phyloP scores from a whole-genome alignment of 2,113 vertebrate genomes.

The Copsychus sechellarum region DNA sequence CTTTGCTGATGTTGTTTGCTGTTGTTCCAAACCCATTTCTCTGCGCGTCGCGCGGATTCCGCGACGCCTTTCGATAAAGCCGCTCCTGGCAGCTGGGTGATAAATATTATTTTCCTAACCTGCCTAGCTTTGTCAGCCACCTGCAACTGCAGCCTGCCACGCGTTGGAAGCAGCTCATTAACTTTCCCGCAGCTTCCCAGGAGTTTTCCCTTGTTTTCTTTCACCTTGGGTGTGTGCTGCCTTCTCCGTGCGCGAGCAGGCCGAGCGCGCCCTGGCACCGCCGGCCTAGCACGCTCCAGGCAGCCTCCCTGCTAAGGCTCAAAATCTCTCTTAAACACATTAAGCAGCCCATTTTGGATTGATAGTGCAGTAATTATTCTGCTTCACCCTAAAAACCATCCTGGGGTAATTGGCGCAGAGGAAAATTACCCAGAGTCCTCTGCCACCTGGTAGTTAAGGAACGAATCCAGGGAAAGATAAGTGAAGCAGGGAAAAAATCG shows the following conservation, averaged over 20 bases:
- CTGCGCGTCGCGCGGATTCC: conserved; percentile 40
- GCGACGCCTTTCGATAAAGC: conserved; percentile 74
- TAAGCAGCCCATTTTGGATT: conserved; percentile 91
- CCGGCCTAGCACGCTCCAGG: conserved; percentile 70
- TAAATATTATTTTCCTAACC: conserved; percentile 85
- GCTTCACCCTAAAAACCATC: conserved; percentile 91
- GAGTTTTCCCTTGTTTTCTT: conserved; percentile 77
- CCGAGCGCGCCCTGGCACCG: conserved; percentile 65
- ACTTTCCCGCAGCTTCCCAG: conserved; percentile 76
- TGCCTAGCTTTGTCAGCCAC: conserved; percentile 78
- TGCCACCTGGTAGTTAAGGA: conserved; percentile 86
- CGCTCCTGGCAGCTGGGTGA: conserved; percentile 74
- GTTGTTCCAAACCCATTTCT: conserved; percentile 59
- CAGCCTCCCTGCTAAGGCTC: conserved; percentile 80
- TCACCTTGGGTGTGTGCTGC: conserved; percentile 77
- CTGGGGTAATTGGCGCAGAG: conserved; percentile 90
- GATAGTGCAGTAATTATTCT: conserved; percentile 97
- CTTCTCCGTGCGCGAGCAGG: conserved; percentile 56
- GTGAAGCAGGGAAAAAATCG: conserved; percentile 83
- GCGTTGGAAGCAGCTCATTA: conserved; percentile 81
- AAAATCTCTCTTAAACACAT: conserved; percentile 92
- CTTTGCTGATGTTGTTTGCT: conserved; percentile 33
- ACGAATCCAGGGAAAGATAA: conserved; percentile 89
- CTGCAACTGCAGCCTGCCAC: conserved; percentile 77
- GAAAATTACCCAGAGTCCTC: conserved; percentile 89